Percentiles rank a stretch among this genome's conserved stretches.
Conservation (phyloP, 2,113 vertebrate species). For the Saguinus imperator region DNA sequence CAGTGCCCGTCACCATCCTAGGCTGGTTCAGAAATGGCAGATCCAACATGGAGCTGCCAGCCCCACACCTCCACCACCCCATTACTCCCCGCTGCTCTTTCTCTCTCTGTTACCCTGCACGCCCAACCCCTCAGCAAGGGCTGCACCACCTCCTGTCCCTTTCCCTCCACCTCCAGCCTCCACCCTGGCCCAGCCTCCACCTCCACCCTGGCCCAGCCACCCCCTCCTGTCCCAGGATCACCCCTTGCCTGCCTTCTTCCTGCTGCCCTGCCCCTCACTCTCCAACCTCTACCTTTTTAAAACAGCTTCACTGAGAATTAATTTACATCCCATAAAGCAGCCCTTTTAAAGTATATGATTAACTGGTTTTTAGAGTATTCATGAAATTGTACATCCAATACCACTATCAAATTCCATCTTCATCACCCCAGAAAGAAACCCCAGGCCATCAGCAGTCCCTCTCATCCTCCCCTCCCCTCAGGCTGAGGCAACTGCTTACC, state of each 20-base stretch:
- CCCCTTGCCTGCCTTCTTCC: background rate
- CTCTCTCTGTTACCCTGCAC: background rate
- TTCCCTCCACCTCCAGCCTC: too few species aligned
- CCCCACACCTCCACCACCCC: too few species aligned
- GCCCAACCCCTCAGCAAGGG: accelerated
- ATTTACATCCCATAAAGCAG: background rate
- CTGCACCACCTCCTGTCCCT: background rate
- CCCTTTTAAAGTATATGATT: background rate
- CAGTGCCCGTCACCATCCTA: accelerated
- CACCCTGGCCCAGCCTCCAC: too few species aligned
- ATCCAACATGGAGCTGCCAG: background rate
- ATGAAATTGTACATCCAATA: background rate
- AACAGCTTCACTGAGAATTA: background rate
- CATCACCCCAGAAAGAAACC: background rate
- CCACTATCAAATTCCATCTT: background rate
- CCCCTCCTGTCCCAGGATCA: background rate
- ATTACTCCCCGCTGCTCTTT: background rate
- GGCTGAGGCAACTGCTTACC: background rate
- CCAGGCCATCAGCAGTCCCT: background rate
- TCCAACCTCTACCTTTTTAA: background rate
- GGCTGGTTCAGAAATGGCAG: background rate
- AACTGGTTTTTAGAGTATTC: background rate
- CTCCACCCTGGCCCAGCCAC: too few species aligned
- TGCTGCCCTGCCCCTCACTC: background rate
- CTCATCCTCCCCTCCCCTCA: too few species aligned